Base-by-base conservation (phyloP, 2,113 vertebrate genomes). In the Marmota flaviventris region DNA sequence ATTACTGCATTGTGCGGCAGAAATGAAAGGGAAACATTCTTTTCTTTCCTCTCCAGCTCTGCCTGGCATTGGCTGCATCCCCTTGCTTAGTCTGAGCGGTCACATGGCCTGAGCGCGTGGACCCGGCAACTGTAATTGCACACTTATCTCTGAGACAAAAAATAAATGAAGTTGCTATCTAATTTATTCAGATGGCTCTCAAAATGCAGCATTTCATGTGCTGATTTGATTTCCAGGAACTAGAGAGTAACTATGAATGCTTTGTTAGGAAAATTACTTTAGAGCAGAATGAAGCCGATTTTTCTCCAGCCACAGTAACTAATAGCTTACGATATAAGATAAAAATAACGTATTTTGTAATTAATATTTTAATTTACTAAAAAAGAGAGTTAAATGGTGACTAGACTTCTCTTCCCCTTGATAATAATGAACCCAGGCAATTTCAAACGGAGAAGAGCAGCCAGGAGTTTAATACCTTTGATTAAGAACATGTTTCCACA, bases 311-410 rank as follows among this genome's bases (percentile, higher is more conserved):
- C 90, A 93, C 84, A 98, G 96, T 98, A 97, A 98, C 97, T 97
- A 98, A 98, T 95, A 98, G 97, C 95, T 97, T 95, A 97, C 98
- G 97, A 97, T 98, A 96, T 94, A 98, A 98, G 98, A 98, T 98
- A 98, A 98, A 98, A 98, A 98, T 98, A 98, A 97, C 48, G 8
- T 92, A 89, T 98, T 98, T 98, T 98, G 98, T 98, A 99, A 99
- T 99, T 99, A 99, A 99, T 99, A 99, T 98, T 98, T 99, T 98
- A 99, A 99, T 98, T 99, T 98, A 97, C 97, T 97, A 98, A 98
- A 98, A 45, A 98, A 98, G 98, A 83, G 61, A 97, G 93, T 92
- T 98, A 98, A 98, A 98, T 97, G 97, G 97, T 97, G 98, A 98
- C 98, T 98, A 99, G 98, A 97, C 87, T 77, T 95, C 96, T 97